Evolutionary conservation across 2,888 invertebrate species (phyloP).

Genomic region (Lissocephala sabroskyi): DNA sequence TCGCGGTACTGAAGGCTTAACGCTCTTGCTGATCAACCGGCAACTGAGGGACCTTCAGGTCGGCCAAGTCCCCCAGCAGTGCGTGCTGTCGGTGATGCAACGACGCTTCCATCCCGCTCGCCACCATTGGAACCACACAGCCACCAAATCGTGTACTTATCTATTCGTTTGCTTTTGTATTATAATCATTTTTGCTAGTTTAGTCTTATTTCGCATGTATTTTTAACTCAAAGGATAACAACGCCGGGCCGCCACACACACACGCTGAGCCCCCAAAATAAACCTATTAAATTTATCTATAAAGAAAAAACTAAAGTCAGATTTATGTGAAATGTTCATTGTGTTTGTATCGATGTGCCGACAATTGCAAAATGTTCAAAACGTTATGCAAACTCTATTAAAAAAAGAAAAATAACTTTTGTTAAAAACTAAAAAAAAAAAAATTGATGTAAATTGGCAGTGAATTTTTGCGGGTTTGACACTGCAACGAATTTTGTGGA

Average conservation of each 20-base stretch:
- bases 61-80: too few species aligned
- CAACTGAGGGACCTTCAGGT: too few species aligned
- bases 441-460: slow-evolving; percentile 7
- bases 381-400: slow-evolving; percentile 30
- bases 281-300: too few species aligned
- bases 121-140: slow-evolving; percentile 45
- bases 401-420: slow-evolving; percentile 7
- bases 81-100: too few species aligned
- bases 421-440: slow-evolving; percentile 8
- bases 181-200: slow-evolving; percentile 64
- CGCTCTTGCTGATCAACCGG: too few species aligned
- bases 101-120: too few species aligned
- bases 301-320: slow-evolving; percentile 1
- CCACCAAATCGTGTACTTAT: slow-evolving; percentile 66
- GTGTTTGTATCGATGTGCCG: slow-evolving; percentile 12
- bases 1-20: too few species aligned
- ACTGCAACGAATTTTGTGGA: too few species aligned
- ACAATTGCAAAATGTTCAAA: slow-evolving; percentile 36
- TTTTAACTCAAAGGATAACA: slow-evolving; percentile 39
- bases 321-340: too few species aligned
- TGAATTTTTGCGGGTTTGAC: slow-evolving; percentile 5
- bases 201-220: slow-evolving; percentile 61
- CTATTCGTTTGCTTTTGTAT: slow-evolving; percentile 68
- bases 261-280: background rate
- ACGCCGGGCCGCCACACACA: slow-evolving; percentile 13